Evolutionary conservation across 2,888 invertebrate genomes (phyloP), one percentile per base, ranked within the genome.

Genomic region (Trisateles emortualis): DNA sequence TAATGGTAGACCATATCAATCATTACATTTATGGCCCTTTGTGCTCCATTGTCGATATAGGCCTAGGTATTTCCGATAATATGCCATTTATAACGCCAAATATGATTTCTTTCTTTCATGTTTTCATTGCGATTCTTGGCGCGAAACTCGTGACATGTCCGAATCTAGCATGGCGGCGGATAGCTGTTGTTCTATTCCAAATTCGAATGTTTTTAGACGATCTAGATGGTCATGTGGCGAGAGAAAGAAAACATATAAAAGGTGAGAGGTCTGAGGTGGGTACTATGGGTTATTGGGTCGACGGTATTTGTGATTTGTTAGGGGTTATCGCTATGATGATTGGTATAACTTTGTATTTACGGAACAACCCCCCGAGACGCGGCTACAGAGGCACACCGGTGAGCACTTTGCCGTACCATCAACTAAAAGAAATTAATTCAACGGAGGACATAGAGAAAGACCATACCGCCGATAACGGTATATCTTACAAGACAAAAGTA

Each of bases 151-250:
- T 98, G 38, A 95, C 96, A 1, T 96, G 95, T 45, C 96, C 96
- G 73, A 95, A 94, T 68, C 83, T 98, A 11, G 93, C 95, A 1
- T 94, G 95, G 17, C 92, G 98, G 22, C 93, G 97, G 16, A 64
- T 96, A 0, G 97, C 96, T 0, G 95, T 97, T 0, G 84, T 97
- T 1, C 80, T 98, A 14, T 98, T 97, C 79, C 96, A 97, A 87
- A 84, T 97, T 32, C 93, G 98, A 65, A 96, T 96, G 64, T 97
- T 97, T 88, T 83, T 98, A 45, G 98, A 98, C 75, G 96, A 97
- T 74, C 85, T 98, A 58, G 98, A 98, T 75, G 98, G 98, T 0
- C 96, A 97, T 75, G 96, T 98, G 1, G 97, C 97, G 0, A 94
- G 98, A 55, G 95, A 94, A 19, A 94, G 96, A 49, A 95, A 95